Evolutionary conservation across 2,113 vertebrate genomes (phyloP).

Genomic region (Pterocles burchelli): DNA sequence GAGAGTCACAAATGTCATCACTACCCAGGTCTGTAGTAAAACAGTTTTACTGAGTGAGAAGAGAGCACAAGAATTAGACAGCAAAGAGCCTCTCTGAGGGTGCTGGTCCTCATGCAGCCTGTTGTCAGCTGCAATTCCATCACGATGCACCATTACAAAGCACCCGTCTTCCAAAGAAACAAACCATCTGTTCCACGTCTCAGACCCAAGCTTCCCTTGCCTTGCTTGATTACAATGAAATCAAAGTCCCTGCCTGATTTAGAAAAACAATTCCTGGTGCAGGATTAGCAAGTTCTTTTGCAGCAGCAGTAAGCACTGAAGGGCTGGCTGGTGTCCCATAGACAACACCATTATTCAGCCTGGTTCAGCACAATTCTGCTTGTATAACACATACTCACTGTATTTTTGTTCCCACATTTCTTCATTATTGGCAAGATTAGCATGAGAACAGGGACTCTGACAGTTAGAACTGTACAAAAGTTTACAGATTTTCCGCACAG

Average conservation of each 20-base stretch:
- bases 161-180: background rate
- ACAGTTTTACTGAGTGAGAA: background rate
- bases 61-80: background rate
- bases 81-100: background rate
- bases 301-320: constrained; percentile 8
- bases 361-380: constrained; percentile 34
- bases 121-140: constrained; percentile 25
- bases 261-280: constrained; percentile 55
- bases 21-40: background rate
- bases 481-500: background rate
- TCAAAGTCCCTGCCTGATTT: constrained; percentile 34
- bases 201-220: background rate
- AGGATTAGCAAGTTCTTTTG: constrained; percentile 39
- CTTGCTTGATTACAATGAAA: constrained; percentile 26
- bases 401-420: constrained; percentile 51
- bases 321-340: constrained; percentile 20
- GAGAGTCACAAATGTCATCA: background rate
- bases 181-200: background rate
- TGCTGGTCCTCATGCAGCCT: background rate
- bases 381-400: background rate
- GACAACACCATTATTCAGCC: constrained; percentile 27
- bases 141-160: constrained; percentile 18
- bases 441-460: constrained; percentile 46
- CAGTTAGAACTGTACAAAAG: background rate
- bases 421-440: constrained; percentile 37